A percentile compares a stretch with the other conserved stretches of the same genome.
These are phyloP conservation scores for Eurytemora carolleeae DNA, from an alignment of 1,140 invertebrate species.

Conservation along the genomic window DNA sequence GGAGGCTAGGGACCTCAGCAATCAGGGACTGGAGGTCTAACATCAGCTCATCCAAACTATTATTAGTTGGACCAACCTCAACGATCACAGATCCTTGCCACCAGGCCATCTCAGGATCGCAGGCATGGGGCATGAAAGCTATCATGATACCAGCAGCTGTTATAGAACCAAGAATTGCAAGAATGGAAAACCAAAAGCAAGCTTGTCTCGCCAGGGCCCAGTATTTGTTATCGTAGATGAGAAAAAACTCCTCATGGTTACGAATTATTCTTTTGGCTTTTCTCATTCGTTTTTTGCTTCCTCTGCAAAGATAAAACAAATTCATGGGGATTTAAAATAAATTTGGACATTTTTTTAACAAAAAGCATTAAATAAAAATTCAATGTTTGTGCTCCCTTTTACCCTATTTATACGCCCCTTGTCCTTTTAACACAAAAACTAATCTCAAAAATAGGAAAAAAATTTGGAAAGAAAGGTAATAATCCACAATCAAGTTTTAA, in stretches of 20 bases:
- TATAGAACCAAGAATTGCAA: background rate
- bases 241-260: background rate
- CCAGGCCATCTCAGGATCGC: background rate
- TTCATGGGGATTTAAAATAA: background rate
- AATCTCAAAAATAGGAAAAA: no score
- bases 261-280: background rate
- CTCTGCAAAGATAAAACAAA: background rate
- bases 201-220: background rate
- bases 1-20: background rate
- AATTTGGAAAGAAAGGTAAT: no score
- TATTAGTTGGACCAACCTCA: background rate
- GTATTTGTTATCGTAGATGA: background rate
- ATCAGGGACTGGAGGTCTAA: background rate
- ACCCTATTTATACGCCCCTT: no score
- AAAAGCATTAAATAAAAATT: no score
- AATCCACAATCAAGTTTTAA: no score
- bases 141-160: background rate
- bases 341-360: no score
- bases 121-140: background rate
- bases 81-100: background rate
- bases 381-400: no score
- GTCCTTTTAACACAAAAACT: no score
- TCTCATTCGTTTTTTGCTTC: background rate
- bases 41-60: background rate
- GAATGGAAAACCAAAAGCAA: background rate